phyloP scores from a whole-genome alignment of 2,888 invertebrate genomes.

The Chorisops tibialis region DNA sequence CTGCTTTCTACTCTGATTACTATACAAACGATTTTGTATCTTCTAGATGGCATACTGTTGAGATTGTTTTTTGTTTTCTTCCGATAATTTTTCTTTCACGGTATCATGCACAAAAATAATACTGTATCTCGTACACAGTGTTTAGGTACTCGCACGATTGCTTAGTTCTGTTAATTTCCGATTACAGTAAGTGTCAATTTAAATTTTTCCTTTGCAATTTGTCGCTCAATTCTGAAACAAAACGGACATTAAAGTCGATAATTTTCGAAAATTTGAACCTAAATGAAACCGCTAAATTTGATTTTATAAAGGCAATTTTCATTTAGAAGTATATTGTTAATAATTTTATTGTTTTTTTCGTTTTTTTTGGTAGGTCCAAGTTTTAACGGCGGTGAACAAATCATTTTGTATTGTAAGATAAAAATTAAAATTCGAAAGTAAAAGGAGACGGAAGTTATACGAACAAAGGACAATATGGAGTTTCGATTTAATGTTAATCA shows the following conservation, averaged over 20 bases:
- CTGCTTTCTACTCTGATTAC: slow-evolving; percentile 18
- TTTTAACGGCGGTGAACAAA: background rate
- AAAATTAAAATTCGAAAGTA: background rate
- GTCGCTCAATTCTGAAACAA: slow-evolving; percentile 6
- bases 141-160: no score
- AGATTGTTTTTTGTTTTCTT: background rate
- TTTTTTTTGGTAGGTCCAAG: background rate
- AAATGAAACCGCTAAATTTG: background rate
- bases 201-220: background rate
- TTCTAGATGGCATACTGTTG: background rate
- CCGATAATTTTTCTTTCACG: slow-evolving; percentile 8
- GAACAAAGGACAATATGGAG: slow-evolving; percentile 51
- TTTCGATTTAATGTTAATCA: slow-evolving; percentile 57
- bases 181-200: no score
- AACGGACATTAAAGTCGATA: background rate
- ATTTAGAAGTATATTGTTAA: no score
- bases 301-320: background rate
- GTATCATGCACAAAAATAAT: background rate
- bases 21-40: slow-evolving; percentile 1
- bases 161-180: no score
- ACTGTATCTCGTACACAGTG: background rate
- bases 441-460: slow-evolving; percentile 15
- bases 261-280: background rate
- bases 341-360: background rate
- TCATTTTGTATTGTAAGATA: background rate